Base-by-base conservation (phyloP, 2,113 vertebrate species). In the Siphamia tubifer region DNA sequence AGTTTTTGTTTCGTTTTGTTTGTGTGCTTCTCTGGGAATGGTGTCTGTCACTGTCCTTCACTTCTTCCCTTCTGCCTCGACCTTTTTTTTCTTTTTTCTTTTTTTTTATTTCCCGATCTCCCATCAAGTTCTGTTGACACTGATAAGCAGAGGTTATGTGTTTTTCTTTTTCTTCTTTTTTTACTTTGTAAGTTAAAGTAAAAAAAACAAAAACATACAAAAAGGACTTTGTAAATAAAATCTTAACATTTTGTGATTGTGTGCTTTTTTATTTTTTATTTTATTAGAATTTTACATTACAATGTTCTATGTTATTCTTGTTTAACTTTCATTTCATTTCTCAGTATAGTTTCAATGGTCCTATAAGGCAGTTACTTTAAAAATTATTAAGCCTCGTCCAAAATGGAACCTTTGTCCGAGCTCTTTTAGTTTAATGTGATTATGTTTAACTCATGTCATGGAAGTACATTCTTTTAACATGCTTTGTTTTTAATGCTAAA, bases 171-270 rank as follows among this genome's bases (percentile, higher is more conserved):
- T 39, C 84, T 92, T 92, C n/a, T 93, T 94, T 93, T 94, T 91
- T 92, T 78, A 81, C 94, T 93, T 89, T 94, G 93, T 94, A 93
- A 92, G 90, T 89, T 89, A 89, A 89, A 88, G 69, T 55, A 81
- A 78, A 73, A 71, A 54, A 25, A 35, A 81, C 67, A 19, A 65
- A 82, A 81, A n/a, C 47, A 68, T 34, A 80, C 77, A 84, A 77
- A 91, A 92, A 90, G 85, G 54, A 88, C 93, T 94, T 95, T 95
- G 94, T 95, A 95, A 95, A 95, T 95, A 95, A 95, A 95, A 94
- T 94, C 94, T 94, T 95, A 93, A 95, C 91, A 93, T 94, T 95
- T 94, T 94, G 91, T 84, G 89, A 87, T 48, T 47, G 13, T 27
- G 13, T 27, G 13, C 11, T 5, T 30, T 24, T 1, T 44, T 24